Evolutionary conservation across 1,140 invertebrate genomes (phyloP), one percentile per base, ranked within the genome.

Genomic region (Drosophila pallidifrons): DNA sequence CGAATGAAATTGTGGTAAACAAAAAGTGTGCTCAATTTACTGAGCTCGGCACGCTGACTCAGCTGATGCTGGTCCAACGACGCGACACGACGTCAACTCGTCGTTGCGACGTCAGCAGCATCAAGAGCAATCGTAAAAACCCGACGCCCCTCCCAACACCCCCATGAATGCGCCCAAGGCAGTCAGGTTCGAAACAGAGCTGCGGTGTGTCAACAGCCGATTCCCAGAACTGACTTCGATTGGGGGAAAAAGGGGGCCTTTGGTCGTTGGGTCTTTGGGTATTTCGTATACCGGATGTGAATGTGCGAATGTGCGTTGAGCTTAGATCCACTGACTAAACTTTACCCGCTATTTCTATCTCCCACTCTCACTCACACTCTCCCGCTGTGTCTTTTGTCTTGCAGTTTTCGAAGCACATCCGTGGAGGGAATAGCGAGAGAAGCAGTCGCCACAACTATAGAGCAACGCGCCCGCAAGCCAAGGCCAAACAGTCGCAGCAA

Each of bases 401-500:
- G 10, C 64, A 88, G 83, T 75, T 81, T 82, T 89, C 85, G 64
- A 67, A 71, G 83, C 66, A 75, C 77, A 71, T 63, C 64, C 58
- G 81, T 72, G 59, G 71, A 81, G 86, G 86, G 65, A 86, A 66
- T 20, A 81, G 82, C 75, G 68, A 86, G 75, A 81, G 85, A 60
- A 89, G 81, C 55, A 83, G 74, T 60, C 72, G 81, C 68, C 77
- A 67, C 55, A 79, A 73, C 63, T 58, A 51, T 52, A 47, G 73
- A 58, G 83, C 59, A 78, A 71, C 60, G 70, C 74, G 74, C 67
- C 85, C 80, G 77, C 77, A 75, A 83, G 74, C 77, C 70, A 88
- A 89, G 85, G 80, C 77, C 77, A 82, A 76, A 77, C 66, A 70
- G 76, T 79, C 79, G 64, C 70, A 80, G 70, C 85, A 83, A 88